phyloP scores from a whole-genome alignment of 2,888 invertebrate genomes.

The Hanleya hanleyi region DNA sequence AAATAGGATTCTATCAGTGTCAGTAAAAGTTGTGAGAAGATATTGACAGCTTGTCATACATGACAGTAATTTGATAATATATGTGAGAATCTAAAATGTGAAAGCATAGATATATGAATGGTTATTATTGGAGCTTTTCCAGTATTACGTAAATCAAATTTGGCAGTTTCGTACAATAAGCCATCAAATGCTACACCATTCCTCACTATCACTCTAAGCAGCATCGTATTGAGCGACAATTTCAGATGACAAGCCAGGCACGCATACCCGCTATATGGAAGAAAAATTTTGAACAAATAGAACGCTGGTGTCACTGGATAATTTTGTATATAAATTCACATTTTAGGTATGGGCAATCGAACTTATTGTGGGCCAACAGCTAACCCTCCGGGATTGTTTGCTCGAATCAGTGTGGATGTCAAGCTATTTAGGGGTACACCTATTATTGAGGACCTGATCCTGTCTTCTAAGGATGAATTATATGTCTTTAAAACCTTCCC shows the following conservation, averaged over 20 bases:
- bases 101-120: no score
- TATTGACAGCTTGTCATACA: background rate
- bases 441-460: background rate
- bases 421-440: background rate
- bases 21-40: background rate
- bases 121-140: no score
- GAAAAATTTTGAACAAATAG: background rate
- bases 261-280: background rate
- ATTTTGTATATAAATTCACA: background rate
- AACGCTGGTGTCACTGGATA: background rate
- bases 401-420: background rate
- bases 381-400: slow-evolving; percentile 7
- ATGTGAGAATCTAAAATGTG: background rate
- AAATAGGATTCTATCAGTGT: background rate
- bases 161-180: background rate
- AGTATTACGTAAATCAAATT: no score
- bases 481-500: slow-evolving; percentile 3
- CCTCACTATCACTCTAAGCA: background rate
- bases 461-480: background rate
- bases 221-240: background rate
- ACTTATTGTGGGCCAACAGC: background rate
- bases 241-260: background rate
- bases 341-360: background rate
- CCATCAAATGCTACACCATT: background rate
- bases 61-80: background rate